phyloP scores from a whole-genome alignment of 1,140 invertebrate species.

The Pseudomyrmex concolor region DNA sequence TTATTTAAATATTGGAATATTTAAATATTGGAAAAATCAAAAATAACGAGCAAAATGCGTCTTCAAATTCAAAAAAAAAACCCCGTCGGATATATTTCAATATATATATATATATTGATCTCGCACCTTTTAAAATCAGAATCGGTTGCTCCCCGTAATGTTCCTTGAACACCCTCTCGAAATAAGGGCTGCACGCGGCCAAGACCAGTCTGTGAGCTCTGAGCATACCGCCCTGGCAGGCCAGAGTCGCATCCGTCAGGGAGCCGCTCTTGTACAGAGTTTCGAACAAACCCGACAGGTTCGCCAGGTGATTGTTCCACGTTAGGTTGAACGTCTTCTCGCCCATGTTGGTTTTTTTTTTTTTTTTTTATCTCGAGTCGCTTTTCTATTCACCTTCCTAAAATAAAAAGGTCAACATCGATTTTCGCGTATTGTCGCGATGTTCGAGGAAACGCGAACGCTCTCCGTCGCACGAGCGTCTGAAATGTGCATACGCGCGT shows the following conservation, averaged over 20 bases:
- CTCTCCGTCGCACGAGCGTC: too few relatives aligned
- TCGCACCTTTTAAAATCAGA: constrained; percentile 88
- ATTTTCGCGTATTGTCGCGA: neutral
- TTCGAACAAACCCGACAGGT: constrained; percentile 89
- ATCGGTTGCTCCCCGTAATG: constrained; percentile 91
- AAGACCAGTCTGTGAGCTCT: constrained; percentile 90
- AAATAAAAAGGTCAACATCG: neutral
- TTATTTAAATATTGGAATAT: neutral
- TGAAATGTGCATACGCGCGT: too few relatives aligned
- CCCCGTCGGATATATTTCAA: neutral
- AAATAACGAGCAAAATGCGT: neutral
- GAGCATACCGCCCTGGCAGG: constrained; percentile 88
- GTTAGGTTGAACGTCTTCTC: constrained; percentile 90
- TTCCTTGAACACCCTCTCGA: constrained; percentile 88
- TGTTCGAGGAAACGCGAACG: too few relatives aligned
- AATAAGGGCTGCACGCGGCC: constrained; percentile 91
- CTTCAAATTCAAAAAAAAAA: neutral
- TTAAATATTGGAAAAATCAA: neutral
- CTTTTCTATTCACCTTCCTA: constrained; percentile 29
- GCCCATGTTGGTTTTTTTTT: constrained; percentile 77
- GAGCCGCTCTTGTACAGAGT: constrained; percentile 89
- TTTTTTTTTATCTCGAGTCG: constrained; percentile 34
- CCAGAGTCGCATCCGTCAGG: constrained; percentile 88
- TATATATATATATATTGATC: neutral
- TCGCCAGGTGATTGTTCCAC: constrained; percentile 91